phyloP scores from a whole-genome alignment of 2,113 vertebrate species.

The Zosterops japonicus region DNA sequence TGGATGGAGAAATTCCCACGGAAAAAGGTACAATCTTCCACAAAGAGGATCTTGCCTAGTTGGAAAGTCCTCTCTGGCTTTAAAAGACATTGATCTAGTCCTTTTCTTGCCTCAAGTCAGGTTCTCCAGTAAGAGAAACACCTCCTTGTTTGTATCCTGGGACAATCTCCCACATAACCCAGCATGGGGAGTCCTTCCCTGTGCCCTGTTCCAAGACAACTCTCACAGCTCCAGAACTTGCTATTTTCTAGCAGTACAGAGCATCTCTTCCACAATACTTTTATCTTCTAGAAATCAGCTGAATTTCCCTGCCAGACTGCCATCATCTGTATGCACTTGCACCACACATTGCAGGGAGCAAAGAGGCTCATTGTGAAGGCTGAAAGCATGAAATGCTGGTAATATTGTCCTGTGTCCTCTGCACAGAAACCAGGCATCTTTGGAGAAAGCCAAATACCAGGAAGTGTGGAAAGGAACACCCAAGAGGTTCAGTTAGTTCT shows the following conservation, averaged over 20 bases:
- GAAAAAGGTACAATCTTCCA: background rate
- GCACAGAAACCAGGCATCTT: background rate
- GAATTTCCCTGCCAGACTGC: background rate
- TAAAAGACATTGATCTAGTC: background rate
- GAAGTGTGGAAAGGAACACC: background rate
- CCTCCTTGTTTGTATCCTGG: background rate
- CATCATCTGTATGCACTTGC: background rate
- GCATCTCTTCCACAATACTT: background rate
- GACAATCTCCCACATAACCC: background rate
- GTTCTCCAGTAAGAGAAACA: background rate
- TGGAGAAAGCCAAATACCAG: background rate
- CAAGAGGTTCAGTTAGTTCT: background rate
- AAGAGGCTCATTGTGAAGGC: background rate
- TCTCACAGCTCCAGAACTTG: background rate
- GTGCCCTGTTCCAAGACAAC: background rate
- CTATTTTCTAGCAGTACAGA: background rate
- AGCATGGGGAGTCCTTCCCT: background rate
- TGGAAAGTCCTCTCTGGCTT: background rate
- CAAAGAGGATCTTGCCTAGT: background rate
- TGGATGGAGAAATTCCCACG: background rate
- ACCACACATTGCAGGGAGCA: background rate
- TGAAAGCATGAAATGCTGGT: background rate
- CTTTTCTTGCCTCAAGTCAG: background rate
- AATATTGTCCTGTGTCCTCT: background rate
- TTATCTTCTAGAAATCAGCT: background rate